phyloP scores from a whole-genome alignment of 2,888 invertebrate genomes.

The Stenichneumon culpator region DNA sequence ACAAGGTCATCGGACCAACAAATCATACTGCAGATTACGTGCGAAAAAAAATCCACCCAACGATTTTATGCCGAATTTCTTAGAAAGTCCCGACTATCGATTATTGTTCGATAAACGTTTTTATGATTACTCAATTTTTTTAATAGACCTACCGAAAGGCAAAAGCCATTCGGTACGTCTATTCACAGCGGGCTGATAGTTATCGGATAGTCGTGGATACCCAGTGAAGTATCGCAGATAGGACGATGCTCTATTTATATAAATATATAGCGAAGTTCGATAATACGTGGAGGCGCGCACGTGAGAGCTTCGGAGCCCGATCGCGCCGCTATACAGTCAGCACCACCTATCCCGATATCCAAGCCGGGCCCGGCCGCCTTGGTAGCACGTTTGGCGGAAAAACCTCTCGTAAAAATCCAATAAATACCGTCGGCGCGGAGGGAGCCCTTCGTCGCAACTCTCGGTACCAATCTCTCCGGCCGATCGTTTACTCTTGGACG shows the following conservation, averaged over 20 bases:
- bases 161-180: neutral
- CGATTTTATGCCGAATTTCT: neutral
- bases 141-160: no score
- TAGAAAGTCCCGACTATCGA: neutral
- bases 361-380: conserved; percentile 9
- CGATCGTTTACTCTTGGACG: conserved; percentile 65
- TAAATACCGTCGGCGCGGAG: conserved; percentile 71
- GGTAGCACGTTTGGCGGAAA: conserved; percentile 57
- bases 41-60: neutral
- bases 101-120: neutral
- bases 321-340: neutral
- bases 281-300: conserved; percentile 37
- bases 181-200: neutral
- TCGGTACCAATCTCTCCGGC: conserved; percentile 63
- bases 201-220: conserved; percentile 17
- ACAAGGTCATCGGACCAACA: neutral
- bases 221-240: conserved; percentile 11
- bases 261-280: conserved; percentile 32
- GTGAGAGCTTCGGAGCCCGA: conserved; percentile 2
- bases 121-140: neutral
- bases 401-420: conserved; percentile 70
- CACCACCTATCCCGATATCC: conserved; percentile 4
- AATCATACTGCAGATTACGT: neutral
- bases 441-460: conserved; percentile 66
- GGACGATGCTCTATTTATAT: conserved; percentile 7